Base-by-base conservation (phyloP, 2,113 vertebrate species). In the Pelvicachromis taeniatus region DNA sequence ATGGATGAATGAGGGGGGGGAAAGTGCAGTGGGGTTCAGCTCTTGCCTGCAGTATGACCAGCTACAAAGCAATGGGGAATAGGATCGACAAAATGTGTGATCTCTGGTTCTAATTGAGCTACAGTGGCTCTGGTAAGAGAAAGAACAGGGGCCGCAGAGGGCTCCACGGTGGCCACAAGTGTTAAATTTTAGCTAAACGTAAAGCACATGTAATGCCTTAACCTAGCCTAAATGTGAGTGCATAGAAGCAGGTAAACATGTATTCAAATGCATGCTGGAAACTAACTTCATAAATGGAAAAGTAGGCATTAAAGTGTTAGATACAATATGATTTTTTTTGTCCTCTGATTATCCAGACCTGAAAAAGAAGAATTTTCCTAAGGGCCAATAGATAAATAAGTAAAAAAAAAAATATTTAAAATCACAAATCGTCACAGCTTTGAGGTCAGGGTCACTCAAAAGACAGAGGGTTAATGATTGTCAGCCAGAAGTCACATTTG, bases 61-160 rank as follows among this genome's bases (percentile, higher is more conserved):
- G 55, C 77, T 68, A 91, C 94, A 95, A 94, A 93, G 89, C 70
- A 7, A 85, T 87, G 85, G 90, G 94, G 94, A 96, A 95, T 50
- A 77, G 85, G 95, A 93, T 94, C 70, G 65, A 90, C 86, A 6
- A 17, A 82, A 94, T 81, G 91, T 12, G 83, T 85, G 89, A 89
- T 90, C 89, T 87, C 85, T 93, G 75, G 13, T 84, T 94, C 90
- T 94, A 90, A 90, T 92, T 92, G 86, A 87, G 85, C 84, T 86
- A 89, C 54, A 78, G 83, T 80, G 3, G 90, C 87, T 84, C 88
- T 12, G 81, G 90, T 88, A 80, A 89, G 90, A 91, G 89, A 91
- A 89, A 91, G 87, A 92, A 93, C 75, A 80, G 10, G 70, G 84
- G 78, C 88, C 85, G 83, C 90, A 83, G 82, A 84, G 78, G 92